Evolutionary conservation across 2,888 invertebrate species (phyloP).

Genomic region (Acholoe squamosa): DNA sequence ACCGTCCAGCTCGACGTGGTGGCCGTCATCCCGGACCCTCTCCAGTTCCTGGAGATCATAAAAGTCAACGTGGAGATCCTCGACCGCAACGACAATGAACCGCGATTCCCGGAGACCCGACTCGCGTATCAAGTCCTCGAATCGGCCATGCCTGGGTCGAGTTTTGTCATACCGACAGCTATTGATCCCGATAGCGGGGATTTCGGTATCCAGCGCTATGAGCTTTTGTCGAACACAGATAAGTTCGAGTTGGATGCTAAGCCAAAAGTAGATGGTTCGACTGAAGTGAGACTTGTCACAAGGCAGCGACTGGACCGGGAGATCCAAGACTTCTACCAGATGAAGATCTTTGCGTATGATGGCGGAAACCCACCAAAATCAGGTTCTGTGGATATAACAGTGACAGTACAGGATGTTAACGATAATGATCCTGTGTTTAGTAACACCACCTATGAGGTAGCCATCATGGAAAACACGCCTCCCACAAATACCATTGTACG

Average conservation of each 20-base stretch:
- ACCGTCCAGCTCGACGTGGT: slow-evolving; percentile 67
- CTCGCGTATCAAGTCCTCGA: slow-evolving; percentile 68
- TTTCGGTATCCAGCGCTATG: slow-evolving; percentile 68
- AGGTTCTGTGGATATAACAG: slow-evolving; percentile 68
- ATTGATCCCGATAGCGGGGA: slow-evolving; percentile 68
- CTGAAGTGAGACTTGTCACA: slow-evolving; percentile 68
- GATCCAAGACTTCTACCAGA: slow-evolving; percentile 63
- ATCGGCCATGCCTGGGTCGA: slow-evolving; percentile 65
- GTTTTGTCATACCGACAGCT: slow-evolving; percentile 69
- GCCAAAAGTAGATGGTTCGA: slow-evolving; percentile 67
- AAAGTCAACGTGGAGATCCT: slow-evolving; percentile 69
- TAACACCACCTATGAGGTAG: slow-evolving; percentile 69
- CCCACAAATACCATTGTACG: slow-evolving; percentile 63
- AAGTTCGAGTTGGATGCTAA: slow-evolving; percentile 66
- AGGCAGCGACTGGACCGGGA: slow-evolving; percentile 69
- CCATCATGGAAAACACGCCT: slow-evolving; percentile 68
- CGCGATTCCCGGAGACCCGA: slow-evolving; percentile 66
- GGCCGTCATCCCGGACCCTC: slow-evolving; percentile 66
- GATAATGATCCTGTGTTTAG: slow-evolving; percentile 69
- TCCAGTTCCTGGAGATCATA: slow-evolving; percentile 68
- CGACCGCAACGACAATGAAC: slow-evolving; percentile 71
- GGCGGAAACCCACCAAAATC: slow-evolving; percentile 83
- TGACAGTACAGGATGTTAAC: slow-evolving; percentile 69
- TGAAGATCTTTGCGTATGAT: slow-evolving; percentile 69
- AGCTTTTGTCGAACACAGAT: slow-evolving; percentile 64